Conservation (phyloP, 2,888 invertebrate genomes). For the Rhabditophanes sp. region DNA sequence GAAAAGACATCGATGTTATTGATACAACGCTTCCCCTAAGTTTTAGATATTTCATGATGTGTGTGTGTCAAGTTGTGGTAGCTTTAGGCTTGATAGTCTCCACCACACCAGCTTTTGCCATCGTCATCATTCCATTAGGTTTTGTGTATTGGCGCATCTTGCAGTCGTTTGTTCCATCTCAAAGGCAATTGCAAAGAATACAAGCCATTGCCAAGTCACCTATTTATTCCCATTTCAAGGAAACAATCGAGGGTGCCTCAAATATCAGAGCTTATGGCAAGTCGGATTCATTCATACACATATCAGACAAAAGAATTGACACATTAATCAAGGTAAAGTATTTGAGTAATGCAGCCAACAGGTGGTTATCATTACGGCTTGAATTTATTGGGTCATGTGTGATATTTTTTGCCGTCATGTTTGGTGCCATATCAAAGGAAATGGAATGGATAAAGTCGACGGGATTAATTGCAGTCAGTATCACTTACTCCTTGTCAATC, state of each 20-base stretch:
- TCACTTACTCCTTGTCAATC: conserved; percentile 49
- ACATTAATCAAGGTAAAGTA: conserved; percentile 15
- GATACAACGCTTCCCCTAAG: conserved; percentile 24
- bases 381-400: conserved; percentile 91
- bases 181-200: conserved; percentile 55
- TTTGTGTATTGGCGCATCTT: conserved; percentile 30
- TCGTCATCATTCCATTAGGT: conserved; percentile 25
- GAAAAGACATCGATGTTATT: conserved; percentile 35
- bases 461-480: conserved; percentile 50
- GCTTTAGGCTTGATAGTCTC: conserved; percentile 29
- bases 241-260: conserved; percentile 48
- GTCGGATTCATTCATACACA: conserved; percentile 9
- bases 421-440: conserved; percentile 57
- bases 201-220: conserved; percentile 35
- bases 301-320: conserved; percentile 10
- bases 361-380: conserved; percentile 79
- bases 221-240: conserved; percentile 41
- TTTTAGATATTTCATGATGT: conserved; percentile 29
- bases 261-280: conserved; percentile 43
- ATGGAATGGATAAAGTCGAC: conserved; percentile 45
- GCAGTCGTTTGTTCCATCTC: conserved; percentile 83
- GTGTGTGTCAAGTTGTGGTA: conserved; percentile 22
- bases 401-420: conserved; percentile 79
- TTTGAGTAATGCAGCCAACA: conserved; percentile 56
- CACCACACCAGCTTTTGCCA: conserved; percentile 30